Base-by-base conservation (phyloP, 2,113 vertebrate genomes). In the Nothocercus nigrocapillus region DNA sequence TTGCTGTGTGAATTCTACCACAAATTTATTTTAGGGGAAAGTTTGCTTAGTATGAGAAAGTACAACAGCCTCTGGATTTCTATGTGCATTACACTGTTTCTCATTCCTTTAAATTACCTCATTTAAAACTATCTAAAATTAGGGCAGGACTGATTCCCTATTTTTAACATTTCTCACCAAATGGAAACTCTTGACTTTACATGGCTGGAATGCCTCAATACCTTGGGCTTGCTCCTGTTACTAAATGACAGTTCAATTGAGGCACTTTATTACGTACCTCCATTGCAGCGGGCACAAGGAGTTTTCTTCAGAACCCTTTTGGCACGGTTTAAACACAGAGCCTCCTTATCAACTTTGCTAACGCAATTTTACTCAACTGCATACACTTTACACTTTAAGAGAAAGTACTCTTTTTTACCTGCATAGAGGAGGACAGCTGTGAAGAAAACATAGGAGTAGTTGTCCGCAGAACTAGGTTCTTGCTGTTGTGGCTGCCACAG, bases 391-490 rank as follows among this genome's bases (percentile, higher is more conserved):
- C 9, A 1, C 11, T 81, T 61, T 47, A 25, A 68, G 24, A 92
- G 64, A 27, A 91, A 9, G n/a, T 6, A 2, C 9, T 0, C 4
- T 24, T 49, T 2, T 7, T 17, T 82, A 7, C 32, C 44, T 69
- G 13, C 17, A 25, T 42, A 56, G 32, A 51, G 2, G 2, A 86
- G 5, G 22, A 7, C 0, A 64, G 25, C 9, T 56, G 2, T 4
- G 8, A 7, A 22, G 38, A 67, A 66, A 36, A 15, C 10, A 2
- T 4, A 14, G 27, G 8, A 73, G 22, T 0, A 0, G 2, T 21
- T 32, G 62, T 19, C 3, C 67, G 38, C 13, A 79, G 38, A n/a
- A 69, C 53, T 0, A 25, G 9, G 13, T 2, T 61, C 28, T 79
- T 44, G 22, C 24, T 58, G 51, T 16, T 5, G 9, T 47, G 17